phyloP scores from a whole-genome alignment of 2,113 vertebrate genomes.

The Nothobranchius furzeri region DNA sequence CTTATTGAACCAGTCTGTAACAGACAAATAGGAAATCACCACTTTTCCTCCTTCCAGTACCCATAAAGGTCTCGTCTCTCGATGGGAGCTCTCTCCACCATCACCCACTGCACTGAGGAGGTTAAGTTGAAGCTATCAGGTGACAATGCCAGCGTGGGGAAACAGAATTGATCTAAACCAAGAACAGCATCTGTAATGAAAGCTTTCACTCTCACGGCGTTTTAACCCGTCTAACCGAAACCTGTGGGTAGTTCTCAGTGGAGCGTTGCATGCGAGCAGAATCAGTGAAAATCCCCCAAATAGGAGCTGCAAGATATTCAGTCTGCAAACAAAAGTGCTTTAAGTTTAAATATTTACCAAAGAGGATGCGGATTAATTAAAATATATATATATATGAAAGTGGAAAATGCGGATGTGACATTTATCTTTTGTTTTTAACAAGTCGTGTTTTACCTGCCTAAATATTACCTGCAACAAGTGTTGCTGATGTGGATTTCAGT shows the following conservation, averaged over 20 bases:
- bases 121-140: background rate
- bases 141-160: background rate
- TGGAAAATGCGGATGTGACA: background rate
- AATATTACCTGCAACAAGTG: background rate
- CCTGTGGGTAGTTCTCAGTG: background rate
- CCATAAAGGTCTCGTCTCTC: too few species aligned
- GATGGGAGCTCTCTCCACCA: too few species aligned
- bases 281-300: background rate
- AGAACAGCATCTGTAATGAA: background rate
- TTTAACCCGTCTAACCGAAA: background rate
- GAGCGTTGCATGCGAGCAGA: background rate
- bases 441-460: background rate
- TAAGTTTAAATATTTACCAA: background rate
- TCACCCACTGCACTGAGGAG: too few species aligned
- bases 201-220: background rate
- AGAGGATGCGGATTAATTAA: background rate
- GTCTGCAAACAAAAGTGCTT: background rate
- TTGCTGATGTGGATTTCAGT: background rate
- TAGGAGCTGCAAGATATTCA: background rate
- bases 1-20: too few species aligned
- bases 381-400: too few species aligned
- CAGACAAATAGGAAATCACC: too few species aligned
- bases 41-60: too few species aligned
- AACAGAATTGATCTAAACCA: too few species aligned
- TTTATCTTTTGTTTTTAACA: background rate